Evolutionary conservation across 2,113 vertebrate species (phyloP).

Genomic region (Nycticorax nycticorax): DNA sequence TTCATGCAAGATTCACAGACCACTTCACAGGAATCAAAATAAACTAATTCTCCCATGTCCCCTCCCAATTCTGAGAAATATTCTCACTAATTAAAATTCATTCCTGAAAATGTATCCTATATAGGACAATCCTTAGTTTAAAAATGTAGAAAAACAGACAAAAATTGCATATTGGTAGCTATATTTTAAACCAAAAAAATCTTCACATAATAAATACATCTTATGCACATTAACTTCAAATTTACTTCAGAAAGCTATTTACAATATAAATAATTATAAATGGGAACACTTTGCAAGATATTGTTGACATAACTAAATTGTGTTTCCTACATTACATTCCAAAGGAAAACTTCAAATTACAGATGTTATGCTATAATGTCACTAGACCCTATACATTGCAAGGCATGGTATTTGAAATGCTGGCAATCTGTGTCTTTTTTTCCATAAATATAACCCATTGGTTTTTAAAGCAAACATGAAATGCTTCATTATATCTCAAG

Average conservation of each 20-base stretch:
- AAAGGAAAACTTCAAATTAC: slow-evolving; percentile 80
- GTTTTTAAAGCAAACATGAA: slow-evolving; percentile 44
- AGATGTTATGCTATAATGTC: slow-evolving; percentile 78
- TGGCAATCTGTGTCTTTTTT: slow-evolving; percentile 57
- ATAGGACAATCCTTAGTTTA: background rate
- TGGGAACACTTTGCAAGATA: slow-evolving; percentile 86
- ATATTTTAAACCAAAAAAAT: slow-evolving; percentile 88
- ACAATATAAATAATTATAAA: slow-evolving; percentile 98
- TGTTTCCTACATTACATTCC: slow-evolving; percentile 83
- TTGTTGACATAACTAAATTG: slow-evolving; percentile 80
- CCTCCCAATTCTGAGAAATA: background rate
- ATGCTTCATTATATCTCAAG: slow-evolving; percentile 21
- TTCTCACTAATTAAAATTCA: background rate
- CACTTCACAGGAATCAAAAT: background rate
- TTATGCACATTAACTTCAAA: slow-evolving; percentile 89
- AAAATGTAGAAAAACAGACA: slow-evolving; percentile 66
- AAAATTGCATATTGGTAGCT: slow-evolving; percentile 77
- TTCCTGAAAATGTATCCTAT: background rate
- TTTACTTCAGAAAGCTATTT: slow-evolving; percentile 89
- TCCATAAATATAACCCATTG: slow-evolving; percentile 64
- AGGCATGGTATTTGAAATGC: slow-evolving; percentile 72
- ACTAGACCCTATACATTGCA: slow-evolving; percentile 78
- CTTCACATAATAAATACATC: slow-evolving; percentile 98
- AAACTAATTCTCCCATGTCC: background rate
- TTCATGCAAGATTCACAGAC: background rate